Conservation (phyloP, 2,797 vertebrate genomes). For the Chromobotia macracanthus region DNA sequence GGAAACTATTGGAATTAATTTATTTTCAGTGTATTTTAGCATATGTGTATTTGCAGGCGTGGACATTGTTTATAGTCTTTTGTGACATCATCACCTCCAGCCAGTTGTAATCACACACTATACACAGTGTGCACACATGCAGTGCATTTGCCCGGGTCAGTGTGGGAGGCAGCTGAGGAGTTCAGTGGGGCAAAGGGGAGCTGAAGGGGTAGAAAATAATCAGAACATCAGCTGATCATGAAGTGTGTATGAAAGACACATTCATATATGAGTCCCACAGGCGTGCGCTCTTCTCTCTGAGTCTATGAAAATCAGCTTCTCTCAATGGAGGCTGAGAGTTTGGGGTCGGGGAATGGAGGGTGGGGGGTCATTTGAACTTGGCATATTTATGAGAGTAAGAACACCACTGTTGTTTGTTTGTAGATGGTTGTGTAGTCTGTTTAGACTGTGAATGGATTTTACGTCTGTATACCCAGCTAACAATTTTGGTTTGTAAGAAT, state of each 20-base stretch:
- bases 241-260: slow-evolving; percentile 32
- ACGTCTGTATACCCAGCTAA: not conserved
- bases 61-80: no score
- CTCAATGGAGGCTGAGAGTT: not conserved
- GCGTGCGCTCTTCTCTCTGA: not conserved
- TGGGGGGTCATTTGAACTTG: not conserved
- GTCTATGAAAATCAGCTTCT: slow-evolving; percentile 32
- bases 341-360: slow-evolving; percentile 28
- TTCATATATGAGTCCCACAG: not conserved
- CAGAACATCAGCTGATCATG: slow-evolving; percentile 45
- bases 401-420: slow-evolving; percentile 10
- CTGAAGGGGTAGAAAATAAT: slow-evolving; percentile 24
- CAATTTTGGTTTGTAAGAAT: no score
- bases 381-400: not conserved
- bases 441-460: slow-evolving; percentile 16
- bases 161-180: not conserved
- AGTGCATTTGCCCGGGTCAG: not conserved
- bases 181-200: slow-evolving; percentile 39
- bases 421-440: not conserved
- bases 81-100: not conserved
- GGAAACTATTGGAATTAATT: no score
- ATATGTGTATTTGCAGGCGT: no score
- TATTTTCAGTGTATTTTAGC: no score
- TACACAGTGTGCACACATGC: not conserved
- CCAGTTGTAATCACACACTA: not conserved